A percentile compares a stretch with the other conserved stretches of the same genome.
Conservation (phyloP, 2,113 vertebrate genomes). For the Psilopogon haemacephalus region DNA sequence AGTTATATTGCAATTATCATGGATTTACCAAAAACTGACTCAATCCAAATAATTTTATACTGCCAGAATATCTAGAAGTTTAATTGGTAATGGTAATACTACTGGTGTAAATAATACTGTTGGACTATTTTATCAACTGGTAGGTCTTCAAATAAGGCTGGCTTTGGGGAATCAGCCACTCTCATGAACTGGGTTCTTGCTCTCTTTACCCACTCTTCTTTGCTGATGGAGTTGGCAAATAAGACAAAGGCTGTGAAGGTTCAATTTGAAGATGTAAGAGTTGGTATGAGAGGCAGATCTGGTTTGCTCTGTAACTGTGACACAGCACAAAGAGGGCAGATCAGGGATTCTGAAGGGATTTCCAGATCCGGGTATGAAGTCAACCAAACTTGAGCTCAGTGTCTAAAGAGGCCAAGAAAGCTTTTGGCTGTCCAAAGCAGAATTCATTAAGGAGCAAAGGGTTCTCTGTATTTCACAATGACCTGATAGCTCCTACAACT, state of each 20-base stretch:
- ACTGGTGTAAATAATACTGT: neutral
- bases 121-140: neutral
- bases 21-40: neutral
- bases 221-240: neutral
- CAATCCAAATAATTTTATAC: neutral
- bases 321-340: neutral
- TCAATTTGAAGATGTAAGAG: neutral
- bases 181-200: neutral
- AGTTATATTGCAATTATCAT: conserved; percentile 2
- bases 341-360: neutral
- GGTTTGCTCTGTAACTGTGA: rapidly evolving
- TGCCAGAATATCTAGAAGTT: neutral
- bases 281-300: neutral
- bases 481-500: neutral
- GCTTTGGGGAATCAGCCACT: neutral
- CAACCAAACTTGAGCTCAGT: neutral
- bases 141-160: neutral
- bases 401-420: neutral
- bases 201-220: neutral
- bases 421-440: neutral
- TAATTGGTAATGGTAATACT: neutral
- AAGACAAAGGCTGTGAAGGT: neutral
- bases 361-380: neutral
- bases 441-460: neutral
- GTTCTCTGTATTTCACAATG: neutral